These are phyloP conservation scores for Embidobia sp. DNA, from an alignment of 2,888 invertebrate species.

Conservation along the genomic window DNA sequence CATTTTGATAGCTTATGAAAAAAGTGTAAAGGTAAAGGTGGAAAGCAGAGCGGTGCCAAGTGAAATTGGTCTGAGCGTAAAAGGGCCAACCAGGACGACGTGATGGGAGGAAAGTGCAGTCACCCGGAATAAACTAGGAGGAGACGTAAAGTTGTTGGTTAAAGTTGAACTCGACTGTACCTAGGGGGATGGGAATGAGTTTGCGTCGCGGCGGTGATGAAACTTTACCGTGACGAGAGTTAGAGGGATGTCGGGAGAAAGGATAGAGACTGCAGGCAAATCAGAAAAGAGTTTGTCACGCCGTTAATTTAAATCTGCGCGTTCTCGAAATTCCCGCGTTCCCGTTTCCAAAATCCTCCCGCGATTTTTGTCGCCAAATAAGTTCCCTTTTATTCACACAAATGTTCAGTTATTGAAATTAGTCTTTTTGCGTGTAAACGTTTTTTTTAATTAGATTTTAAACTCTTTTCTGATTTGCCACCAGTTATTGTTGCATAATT, in stretches of 20 bases:
- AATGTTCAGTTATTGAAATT: too few relatives aligned
- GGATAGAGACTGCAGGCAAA: conserved; percentile 47
- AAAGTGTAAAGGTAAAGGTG: conserved; percentile 63
- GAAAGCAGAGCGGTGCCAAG: conserved; percentile 70
- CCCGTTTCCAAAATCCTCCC: too few relatives aligned
- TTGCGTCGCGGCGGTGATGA: conserved; percentile 80
- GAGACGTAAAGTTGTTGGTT: conserved; percentile 80
- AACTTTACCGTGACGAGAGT: conserved; percentile 81
- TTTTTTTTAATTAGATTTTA: too few relatives aligned
- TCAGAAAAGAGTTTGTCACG: conserved; percentile 60
- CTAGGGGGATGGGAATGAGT: conserved; percentile 78
- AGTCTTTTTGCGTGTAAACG: too few relatives aligned
- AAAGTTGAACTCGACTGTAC: conserved; percentile 74
- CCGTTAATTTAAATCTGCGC: conserved; percentile 51
- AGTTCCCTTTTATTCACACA: too few relatives aligned
- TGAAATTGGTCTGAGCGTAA: conserved; percentile 75
- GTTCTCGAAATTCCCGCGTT: not conserved
- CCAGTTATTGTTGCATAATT: too few relatives aligned
- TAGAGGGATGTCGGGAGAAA: conserved; percentile 69
- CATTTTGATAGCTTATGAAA: conserved; percentile 58
- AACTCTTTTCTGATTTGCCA: too few relatives aligned
- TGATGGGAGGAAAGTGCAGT: conserved; percentile 80
- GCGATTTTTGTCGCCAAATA: too few relatives aligned
- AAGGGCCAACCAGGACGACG: conserved; percentile 70
- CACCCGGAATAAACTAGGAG: conserved; percentile 81